A percentile compares a stretch with the other conserved stretches of the same genome.
Conservation (phyloP, 1,140 invertebrate species). For the Thrips palmi region DNA sequence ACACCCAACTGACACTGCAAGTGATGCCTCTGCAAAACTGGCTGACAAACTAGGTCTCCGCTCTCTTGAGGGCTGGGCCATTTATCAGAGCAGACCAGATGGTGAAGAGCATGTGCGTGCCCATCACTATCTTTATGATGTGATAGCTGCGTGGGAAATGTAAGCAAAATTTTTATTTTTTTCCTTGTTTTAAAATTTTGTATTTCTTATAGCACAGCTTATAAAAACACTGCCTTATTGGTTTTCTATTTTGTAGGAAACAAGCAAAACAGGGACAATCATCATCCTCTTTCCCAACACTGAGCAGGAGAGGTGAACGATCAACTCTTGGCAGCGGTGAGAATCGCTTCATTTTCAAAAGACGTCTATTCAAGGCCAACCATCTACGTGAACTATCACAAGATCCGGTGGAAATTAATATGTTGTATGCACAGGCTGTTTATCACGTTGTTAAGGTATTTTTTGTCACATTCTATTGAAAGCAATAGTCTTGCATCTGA, state of each 20-base stretch:
- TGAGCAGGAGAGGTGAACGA: slow-evolving; percentile 30
- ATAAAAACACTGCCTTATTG: slow-evolving; percentile 18
- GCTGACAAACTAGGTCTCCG: slow-evolving; percentile 73
- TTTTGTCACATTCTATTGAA: too few relatives aligned
- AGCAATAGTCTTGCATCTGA: too few relatives aligned
- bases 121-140: slow-evolving; percentile 85
- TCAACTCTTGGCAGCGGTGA: slow-evolving; percentile 55
- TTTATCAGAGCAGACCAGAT: slow-evolving; percentile 70
- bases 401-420: slow-evolving; percentile 86
- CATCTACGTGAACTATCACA: slow-evolving; percentile 80
- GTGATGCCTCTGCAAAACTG: slow-evolving; percentile 71
- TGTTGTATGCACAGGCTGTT: slow-evolving; percentile 89
- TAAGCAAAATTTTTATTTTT: slow-evolving; percentile 25
- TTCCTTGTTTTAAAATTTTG: slow-evolving; percentile 10
- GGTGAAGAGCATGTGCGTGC: slow-evolving; percentile 81
- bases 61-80: slow-evolving; percentile 80
- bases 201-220: neutral
- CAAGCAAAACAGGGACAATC: slow-evolving; percentile 38
- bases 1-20: slow-evolving; percentile 83
- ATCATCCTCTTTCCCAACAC: slow-evolving; percentile 31
- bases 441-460: slow-evolving; percentile 82
- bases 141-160: slow-evolving; percentile 86
- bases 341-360: slow-evolving; percentile 84
- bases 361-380: slow-evolving; percentile 72
- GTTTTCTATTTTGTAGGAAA: slow-evolving; percentile 27